Percentiles rank a stretch among this genome's conserved stretches.
These are phyloP conservation scores for Meghimatium bilineatum DNA, from an alignment of 2,888 invertebrate species.

Conservation along the genomic window DNA sequence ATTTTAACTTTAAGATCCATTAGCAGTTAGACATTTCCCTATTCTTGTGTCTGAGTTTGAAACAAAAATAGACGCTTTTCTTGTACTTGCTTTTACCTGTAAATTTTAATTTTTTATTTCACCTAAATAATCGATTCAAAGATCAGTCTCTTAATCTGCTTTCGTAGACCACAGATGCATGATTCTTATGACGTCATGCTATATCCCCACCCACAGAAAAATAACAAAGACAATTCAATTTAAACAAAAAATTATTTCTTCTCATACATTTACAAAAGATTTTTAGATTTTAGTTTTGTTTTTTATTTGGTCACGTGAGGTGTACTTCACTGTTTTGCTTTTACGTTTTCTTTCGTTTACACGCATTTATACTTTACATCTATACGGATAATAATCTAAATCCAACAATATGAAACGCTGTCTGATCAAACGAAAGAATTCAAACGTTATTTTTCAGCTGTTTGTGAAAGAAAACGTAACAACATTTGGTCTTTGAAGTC, in stretches of 20 bases:
- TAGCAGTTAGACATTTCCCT: neutral
- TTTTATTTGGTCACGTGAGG: no score
- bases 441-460: neutral
- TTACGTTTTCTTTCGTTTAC: neutral
- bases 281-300: no score
- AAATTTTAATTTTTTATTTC: neutral
- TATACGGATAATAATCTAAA: neutral
- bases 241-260: neutral
- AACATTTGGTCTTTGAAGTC: neutral
- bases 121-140: neutral
- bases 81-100: neutral
- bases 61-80: neutral
- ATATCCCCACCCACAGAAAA: neutral
- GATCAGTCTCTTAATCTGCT: neutral
- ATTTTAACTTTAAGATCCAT: slow-evolving; percentile 16
- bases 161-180: neutral
- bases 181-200: neutral
- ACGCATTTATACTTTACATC: neutral
- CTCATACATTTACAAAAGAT: no score
- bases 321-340: no score
- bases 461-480: neutral
- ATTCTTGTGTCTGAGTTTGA: neutral
- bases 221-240: no score
- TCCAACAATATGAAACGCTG: neutral
- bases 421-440: slow-evolving; percentile 18